Percentiles rank a stretch among this genome's conserved stretches.
Evolutionary conservation across 2,797 vertebrate genomes (phyloP).

Genomic region (Myiotriccus ornatus): DNA sequence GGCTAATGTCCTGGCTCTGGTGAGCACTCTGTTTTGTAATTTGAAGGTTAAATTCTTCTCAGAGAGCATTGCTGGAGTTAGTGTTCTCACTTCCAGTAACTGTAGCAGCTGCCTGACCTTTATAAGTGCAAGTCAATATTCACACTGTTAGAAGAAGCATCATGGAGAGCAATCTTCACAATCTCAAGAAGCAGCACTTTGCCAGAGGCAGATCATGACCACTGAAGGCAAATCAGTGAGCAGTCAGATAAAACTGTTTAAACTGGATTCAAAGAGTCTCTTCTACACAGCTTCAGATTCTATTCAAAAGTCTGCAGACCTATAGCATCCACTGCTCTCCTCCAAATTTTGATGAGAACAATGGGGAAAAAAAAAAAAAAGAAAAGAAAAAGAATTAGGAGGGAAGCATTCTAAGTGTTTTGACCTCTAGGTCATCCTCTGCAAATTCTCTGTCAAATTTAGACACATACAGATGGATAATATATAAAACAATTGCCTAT

Average conservation of each 20-base stretch:
- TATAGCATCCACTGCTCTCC: background rate
- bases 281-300: slow-evolving; percentile 57
- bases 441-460: background rate
- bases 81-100: slow-evolving; percentile 57
- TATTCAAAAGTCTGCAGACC: slow-evolving; percentile 47
- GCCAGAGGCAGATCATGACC: slow-evolving; percentile 54
- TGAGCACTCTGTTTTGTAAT: slow-evolving; percentile 50
- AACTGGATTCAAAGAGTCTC: slow-evolving; percentile 62
- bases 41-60: slow-evolving; percentile 68
- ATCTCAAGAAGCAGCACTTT: slow-evolving; percentile 54
- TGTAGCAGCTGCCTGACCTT: slow-evolving; percentile 71
- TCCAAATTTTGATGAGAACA: slow-evolving; percentile 52
- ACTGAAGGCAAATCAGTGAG: slow-evolving; percentile 51
- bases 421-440: background rate
- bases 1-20: slow-evolving; percentile 12
- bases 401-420: background rate
- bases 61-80: slow-evolving; percentile 50
- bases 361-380: slow-evolving; percentile 16
- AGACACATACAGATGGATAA: background rate
- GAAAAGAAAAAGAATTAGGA: background rate
- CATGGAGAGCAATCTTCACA: slow-evolving; percentile 54
- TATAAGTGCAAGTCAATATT: slow-evolving; percentile 70
- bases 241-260: slow-evolving; percentile 52
- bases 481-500: background rate
- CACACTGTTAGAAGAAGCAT: slow-evolving; percentile 48